Percentiles rank a stretch among this genome's conserved stretches.
Conservation (phyloP, 2,113 vertebrate genomes). For the Budorcas taxicolor region DNA sequence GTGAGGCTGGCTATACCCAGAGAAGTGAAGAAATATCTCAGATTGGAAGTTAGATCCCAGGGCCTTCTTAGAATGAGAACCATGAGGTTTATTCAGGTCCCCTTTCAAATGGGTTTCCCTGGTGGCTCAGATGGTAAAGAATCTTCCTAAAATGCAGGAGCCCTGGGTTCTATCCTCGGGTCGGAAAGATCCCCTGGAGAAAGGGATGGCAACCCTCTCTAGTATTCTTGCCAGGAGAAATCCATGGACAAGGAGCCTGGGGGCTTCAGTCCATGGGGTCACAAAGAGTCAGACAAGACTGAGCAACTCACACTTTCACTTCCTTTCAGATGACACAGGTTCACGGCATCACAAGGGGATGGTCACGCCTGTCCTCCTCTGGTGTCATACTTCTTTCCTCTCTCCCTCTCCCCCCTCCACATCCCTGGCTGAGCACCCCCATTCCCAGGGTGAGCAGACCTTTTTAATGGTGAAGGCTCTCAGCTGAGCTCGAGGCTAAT, state of each 20-base stretch:
- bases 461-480: rapidly evolving
- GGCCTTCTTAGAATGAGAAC: background rate
- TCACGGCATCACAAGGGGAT: rapidly evolving
- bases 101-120: background rate
- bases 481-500: background rate
- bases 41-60: background rate
- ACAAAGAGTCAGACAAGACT: background rate
- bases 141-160: background rate
- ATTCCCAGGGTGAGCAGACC: background rate
- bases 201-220: background rate
- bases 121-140: background rate
- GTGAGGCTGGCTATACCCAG: background rate
- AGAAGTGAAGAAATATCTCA: too few species aligned
- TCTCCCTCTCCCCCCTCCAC: rapidly evolving
- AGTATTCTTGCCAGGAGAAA: background rate
- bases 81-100: rapidly evolving
- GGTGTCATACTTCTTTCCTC: background rate
- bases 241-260: background rate
- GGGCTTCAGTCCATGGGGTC: background rate
- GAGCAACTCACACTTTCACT: background rate
- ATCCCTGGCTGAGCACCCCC: rapidly evolving
- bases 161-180: background rate
- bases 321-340: background rate
- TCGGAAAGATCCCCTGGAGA: background rate
- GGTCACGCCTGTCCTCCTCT: rapidly evolving